Base-by-base conservation (phyloP, 2,797 vertebrate genomes). In the Parambassis ranga region DNA sequence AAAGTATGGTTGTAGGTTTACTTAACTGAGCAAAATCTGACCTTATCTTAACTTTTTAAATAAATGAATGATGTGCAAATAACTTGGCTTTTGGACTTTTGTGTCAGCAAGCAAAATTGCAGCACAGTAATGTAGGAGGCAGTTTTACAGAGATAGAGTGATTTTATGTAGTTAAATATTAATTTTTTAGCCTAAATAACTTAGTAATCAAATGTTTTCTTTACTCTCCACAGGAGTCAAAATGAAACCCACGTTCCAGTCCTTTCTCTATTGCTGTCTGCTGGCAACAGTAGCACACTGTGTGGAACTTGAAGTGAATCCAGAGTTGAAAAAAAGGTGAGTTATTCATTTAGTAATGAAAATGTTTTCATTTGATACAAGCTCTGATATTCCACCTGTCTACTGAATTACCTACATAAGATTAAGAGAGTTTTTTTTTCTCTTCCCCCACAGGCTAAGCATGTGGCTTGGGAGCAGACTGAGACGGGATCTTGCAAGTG, bases 281-380 rank as follows among this genome's bases (percentile, higher is more conserved):
- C 79, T 94, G 81, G 86, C 84, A 18, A 87, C 88, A 81, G 88
- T 93, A 72, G 91, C 95, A 73, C 85, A 95, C 51, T 92, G 94
- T 56, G 90, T 92, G 46, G 93, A 95, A 55, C 83, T 93, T 80
- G 92, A 97, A 81, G 80, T 94, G 79, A 93, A 93, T 53, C 90
- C 92, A 9, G 89, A 93, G 82, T 90, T 95, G 84, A 93, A 91
- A 92, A 95, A 93, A 90, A 96, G 93, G 97, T 98, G 85, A 95
- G 95, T 71, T 53, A 30, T 65, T 53, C 2, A 64, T 44, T 50
- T 22, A 41, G 31, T 31, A 6, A 43, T 61, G 1, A 42, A 50
- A 58, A 36, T 30, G n/a, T 33, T 51, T 37, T 50, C 7, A 58
- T 20, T 9, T 49, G n/a, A 64, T 39, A 2, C n/a, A 32, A 58